These are phyloP conservation scores for Himantopus leucocephalus DNA, from an alignment of 2,113 vertebrate species.

Conservation along the genomic window DNA sequence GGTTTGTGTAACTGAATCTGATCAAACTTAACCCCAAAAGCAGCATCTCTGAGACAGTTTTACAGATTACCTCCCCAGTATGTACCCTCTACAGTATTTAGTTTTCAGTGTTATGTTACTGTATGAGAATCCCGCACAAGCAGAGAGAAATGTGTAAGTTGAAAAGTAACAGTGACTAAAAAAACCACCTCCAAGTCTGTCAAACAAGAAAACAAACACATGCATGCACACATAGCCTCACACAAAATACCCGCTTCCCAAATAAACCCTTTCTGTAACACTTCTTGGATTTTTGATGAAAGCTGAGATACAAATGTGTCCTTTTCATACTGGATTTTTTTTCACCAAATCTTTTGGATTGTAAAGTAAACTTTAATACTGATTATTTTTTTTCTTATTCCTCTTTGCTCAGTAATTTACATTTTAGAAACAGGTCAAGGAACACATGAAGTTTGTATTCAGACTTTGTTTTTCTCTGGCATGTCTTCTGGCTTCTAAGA, in stretches of 20 bases:
- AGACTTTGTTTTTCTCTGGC: background rate
- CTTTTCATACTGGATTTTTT: background rate
- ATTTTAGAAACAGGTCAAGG: background rate
- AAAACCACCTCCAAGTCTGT: background rate
- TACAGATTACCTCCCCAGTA: background rate
- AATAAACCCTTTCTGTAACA: background rate
- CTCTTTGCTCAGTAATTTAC: background rate
- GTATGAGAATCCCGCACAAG: background rate
- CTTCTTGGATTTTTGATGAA: background rate
- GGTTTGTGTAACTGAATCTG: background rate
- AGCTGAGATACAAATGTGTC: background rate
- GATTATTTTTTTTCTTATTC: rapidly evolving
- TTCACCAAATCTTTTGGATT: background rate
- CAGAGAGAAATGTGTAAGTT: background rate
- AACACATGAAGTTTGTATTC: background rate
- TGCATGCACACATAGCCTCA: rapidly evolving
- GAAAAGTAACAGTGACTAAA: background rate
- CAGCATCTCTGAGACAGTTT: background rate
- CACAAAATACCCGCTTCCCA: background rate
- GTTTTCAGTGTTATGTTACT: background rate
- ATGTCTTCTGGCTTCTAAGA: background rate
- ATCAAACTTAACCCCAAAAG: background rate
- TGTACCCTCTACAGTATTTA: background rate
- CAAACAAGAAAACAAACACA: background rate
- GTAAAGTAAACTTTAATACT: background rate